Evolutionary conservation across 2,113 vertebrate genomes (phyloP).

Genomic region (Silurus glanis): DNA sequence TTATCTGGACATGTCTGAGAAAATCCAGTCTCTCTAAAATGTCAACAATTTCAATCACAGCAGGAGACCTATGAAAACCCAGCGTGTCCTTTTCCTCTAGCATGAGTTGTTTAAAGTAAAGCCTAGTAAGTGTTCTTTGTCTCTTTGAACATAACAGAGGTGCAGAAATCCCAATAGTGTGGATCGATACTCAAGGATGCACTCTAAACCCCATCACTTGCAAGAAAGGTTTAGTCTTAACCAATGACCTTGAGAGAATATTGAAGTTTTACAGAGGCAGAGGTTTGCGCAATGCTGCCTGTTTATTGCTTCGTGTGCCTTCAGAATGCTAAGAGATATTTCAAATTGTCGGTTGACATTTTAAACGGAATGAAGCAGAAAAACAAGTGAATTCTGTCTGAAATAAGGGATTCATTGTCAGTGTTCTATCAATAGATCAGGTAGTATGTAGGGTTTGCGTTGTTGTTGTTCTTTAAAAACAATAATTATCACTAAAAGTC

Average conservation of each 20-base stretch:
- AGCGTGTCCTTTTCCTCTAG: background rate
- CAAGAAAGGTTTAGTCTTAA: slow-evolving; percentile 10
- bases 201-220: slow-evolving; percentile 5
- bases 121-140: background rate
- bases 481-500: slow-evolving; percentile 9
- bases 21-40: slow-evolving; percentile 21
- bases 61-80: background rate
- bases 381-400: background rate
- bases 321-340: background rate
- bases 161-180: background rate
- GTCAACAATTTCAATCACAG: slow-evolving; percentile 32
- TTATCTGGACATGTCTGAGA: background rate
- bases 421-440: background rate
- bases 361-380: background rate
- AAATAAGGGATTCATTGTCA: background rate
- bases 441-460: background rate
- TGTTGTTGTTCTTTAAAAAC: background rate
- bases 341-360: background rate
- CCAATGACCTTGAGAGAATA: slow-evolving; percentile 26
- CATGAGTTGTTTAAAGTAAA: slow-evolving; percentile 3
- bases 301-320: background rate
- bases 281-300: background rate
- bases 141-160: slow-evolving; percentile 23
- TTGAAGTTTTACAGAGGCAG: background rate
- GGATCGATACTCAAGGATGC: slow-evolving; percentile 40